Base-by-base conservation (phyloP, 2,888 invertebrate species). In the Amphipoea oculea region DNA sequence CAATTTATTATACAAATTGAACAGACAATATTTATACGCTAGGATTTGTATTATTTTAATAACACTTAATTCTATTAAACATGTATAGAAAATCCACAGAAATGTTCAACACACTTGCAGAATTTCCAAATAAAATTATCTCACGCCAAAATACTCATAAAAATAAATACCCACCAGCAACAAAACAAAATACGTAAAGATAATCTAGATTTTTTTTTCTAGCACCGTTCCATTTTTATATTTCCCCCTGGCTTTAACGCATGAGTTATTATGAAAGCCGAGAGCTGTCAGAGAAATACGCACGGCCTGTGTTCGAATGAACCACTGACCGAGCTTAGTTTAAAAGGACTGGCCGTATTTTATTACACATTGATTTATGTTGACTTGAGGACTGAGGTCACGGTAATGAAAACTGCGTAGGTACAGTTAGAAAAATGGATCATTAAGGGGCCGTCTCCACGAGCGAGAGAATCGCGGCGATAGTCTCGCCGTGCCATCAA, bases 231-330 rank as follows among this genome's bases (percentile, higher is more conserved):
- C 90, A 91, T 91, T 93, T 92, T 91, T 90, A 89, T 92, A 91
- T 92, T 93, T 92, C 91, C 92, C 91, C 85, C 86, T 84, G 89
- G 89, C 82, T 89, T 94, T 94, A 92, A 94, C 94, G 94, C 94
- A 91, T 92, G 93, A 91, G 85, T 92, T 91, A 90, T 77, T 91
- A 88, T 92, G 91, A 94, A 94, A 93, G 91, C 91, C 91, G 83
- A 87, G 86, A 86, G 65, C 88, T 90, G 88, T 92, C 90, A 92
- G 91, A 92, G 90, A 86, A 93, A 91, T 91, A 93, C 93, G 93
- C 91, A 92, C 85, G 88, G 84, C 72, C 81, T 87, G 79, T 89
- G 89, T 89, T 88, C 88, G 85, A 91, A 86, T 91, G 89, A 94
- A 92, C 91, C 88, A 91, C 88, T 94, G 92, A 92, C 93, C 93